A percentile compares a stretch with the other conserved stretches of the same genome.
Conservation (phyloP, 1,140 invertebrate species). For the Drosophila lini region DNA sequence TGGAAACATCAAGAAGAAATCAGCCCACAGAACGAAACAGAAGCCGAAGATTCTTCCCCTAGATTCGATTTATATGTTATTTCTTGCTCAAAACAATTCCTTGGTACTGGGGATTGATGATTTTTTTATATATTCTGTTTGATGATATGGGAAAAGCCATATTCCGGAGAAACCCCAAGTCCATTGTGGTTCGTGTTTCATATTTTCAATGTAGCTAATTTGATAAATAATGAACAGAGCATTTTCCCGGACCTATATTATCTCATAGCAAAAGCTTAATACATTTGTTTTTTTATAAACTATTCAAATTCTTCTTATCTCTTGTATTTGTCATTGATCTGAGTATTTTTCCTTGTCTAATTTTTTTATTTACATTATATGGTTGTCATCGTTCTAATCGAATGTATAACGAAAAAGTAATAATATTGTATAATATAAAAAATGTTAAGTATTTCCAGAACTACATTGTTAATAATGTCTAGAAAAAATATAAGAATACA, state of each 20-base stretch:
- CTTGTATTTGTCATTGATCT: not conserved
- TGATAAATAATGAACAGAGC: not conserved
- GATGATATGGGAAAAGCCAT: slow-evolving; percentile 11
- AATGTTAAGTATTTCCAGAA: no score
- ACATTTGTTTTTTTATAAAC: not conserved
- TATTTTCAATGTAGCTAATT: not conserved
- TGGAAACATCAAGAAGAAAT: slow-evolving; percentile 36
- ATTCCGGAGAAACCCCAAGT: slow-evolving; percentile 1
- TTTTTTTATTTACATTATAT: slow-evolving; percentile 1
- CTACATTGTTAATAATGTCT: not conserved
- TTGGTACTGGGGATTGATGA: slow-evolving; percentile 1
- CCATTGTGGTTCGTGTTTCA: not conserved
- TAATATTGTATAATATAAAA: not conserved
- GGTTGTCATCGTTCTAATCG: not conserved
- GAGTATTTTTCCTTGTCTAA: not conserved
- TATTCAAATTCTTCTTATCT: not conserved
- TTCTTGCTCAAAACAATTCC: slow-evolving; percentile 17
- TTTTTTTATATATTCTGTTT: slow-evolving; percentile 1
- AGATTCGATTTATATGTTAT: not conserved
- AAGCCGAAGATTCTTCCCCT: slow-evolving; percentile 18
- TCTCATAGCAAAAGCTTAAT: not conserved
- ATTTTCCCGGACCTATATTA: no score
- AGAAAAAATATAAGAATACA: no score
- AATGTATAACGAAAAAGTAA: not conserved
- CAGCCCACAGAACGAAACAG: slow-evolving; percentile 11